A percentile compares a stretch with the other conserved stretches of the same genome.
Evolutionary conservation across 2,797 vertebrate species (phyloP).

Genomic region (Gadopsis marmoratus): DNA sequence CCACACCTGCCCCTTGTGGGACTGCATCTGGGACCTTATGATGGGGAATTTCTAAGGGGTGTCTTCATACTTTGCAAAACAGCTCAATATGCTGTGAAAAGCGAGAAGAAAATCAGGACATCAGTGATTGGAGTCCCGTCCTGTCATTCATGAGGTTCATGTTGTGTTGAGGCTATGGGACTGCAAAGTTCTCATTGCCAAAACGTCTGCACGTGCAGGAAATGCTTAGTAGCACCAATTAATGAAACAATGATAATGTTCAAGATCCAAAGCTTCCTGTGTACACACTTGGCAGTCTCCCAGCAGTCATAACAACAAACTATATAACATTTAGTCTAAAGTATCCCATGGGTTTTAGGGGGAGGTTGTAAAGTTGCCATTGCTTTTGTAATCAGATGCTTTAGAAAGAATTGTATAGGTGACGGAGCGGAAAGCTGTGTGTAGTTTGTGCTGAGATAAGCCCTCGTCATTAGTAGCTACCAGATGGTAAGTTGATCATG

Average conservation of each 20-base stretch:
- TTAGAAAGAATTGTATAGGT: slow-evolving; percentile 37
- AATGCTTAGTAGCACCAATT: not conserved
- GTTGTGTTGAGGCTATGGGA: slow-evolving; percentile 5
- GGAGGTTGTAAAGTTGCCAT: slow-evolving; percentile 5
- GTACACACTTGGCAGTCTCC: slow-evolving; percentile 7
- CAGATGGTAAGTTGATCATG: slow-evolving; percentile 76
- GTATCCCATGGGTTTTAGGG: not conserved
- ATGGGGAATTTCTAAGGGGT: slow-evolving; percentile 78
- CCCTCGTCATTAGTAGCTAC: slow-evolving; percentile 65
- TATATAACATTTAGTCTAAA: slow-evolving; percentile 1
- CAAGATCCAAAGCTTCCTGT: slow-evolving; percentile 15
- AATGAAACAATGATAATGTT: not conserved
- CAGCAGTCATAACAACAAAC: slow-evolving; percentile 25
- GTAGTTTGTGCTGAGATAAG: slow-evolving; percentile 66
- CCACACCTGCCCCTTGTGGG: slow-evolving; percentile 91
- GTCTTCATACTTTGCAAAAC: slow-evolving; percentile 84
- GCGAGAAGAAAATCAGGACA: slow-evolving; percentile 43
- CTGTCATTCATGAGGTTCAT: slow-evolving; percentile 11
- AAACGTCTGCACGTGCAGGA: not conserved
- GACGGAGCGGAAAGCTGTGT: slow-evolving; percentile 48
- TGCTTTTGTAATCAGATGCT: slow-evolving; percentile 26
- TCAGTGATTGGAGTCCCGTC: slow-evolving; percentile 23
- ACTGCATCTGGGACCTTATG: slow-evolving; percentile 92
- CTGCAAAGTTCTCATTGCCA: not conserved
- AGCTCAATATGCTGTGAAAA: slow-evolving; percentile 81